phyloP scores from a whole-genome alignment of 2,888 invertebrate species.

The Eilema griseolum region DNA sequence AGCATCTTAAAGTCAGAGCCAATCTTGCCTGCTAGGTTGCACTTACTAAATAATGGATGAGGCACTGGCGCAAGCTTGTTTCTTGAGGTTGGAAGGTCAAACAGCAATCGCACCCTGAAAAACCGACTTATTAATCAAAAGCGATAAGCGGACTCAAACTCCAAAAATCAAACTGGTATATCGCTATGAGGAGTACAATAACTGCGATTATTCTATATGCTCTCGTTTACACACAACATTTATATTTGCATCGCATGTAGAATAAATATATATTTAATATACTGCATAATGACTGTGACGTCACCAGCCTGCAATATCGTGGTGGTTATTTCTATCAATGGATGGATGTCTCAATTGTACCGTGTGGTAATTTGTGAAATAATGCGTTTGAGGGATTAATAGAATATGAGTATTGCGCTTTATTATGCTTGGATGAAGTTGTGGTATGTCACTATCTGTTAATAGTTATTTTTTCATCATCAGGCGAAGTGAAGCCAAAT shows the following conservation, averaged over 20 bases:
- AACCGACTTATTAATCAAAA: too few species aligned
- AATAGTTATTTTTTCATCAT: neutral
- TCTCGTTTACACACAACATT: neutral
- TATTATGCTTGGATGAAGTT: neutral
- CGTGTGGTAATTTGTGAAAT: neutral
- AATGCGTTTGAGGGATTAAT: neutral
- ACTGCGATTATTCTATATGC: neutral
- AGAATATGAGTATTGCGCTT: constrained; percentile 2
- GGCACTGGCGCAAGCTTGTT: too few species aligned
- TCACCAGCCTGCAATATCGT: neutral
- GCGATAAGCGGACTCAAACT: too few species aligned
- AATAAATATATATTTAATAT: constrained; percentile 1
- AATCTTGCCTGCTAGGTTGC: too few species aligned
- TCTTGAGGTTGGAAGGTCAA: too few species aligned
- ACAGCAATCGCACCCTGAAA: too few species aligned
- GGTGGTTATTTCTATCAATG: neutral
- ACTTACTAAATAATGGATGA: too few species aligned
- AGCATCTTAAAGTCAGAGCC: too few species aligned
- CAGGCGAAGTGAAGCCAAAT: too few species aligned
- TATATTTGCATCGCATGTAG: neutral
- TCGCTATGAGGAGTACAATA: neutral
- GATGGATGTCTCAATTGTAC: neutral
- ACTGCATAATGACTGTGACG: constrained; percentile 13
- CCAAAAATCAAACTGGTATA: too few species aligned
- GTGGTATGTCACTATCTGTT: neutral